Conservation (phyloP, 2,113 vertebrate genomes). For the Bos indicus region DNA sequence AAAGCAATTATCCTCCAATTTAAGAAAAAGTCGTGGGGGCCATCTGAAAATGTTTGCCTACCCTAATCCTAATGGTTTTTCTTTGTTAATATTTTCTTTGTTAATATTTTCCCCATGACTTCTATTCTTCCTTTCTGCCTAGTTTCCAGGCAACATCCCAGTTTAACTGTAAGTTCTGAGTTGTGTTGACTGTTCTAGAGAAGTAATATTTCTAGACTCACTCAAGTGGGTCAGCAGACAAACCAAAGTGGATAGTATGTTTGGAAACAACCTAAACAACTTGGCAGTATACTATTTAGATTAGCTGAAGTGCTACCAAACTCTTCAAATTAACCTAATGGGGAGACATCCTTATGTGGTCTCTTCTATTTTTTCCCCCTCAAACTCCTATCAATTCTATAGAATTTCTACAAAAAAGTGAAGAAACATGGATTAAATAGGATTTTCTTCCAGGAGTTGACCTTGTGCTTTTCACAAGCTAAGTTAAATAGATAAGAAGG, state of each 20-base stretch:
- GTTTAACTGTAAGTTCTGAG: neutral
- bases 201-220: neutral
- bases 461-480: neutral
- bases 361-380: neutral
- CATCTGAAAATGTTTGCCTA: neutral
- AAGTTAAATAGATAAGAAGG: neutral
- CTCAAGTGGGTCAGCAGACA: neutral
- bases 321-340: neutral
- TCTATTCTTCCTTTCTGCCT: neutral
- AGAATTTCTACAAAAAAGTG: neutral
- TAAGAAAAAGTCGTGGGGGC: neutral
- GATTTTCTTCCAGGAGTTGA: neutral
- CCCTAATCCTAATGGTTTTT: neutral
- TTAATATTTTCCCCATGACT: neutral
- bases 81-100: neutral
- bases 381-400: neutral
- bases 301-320: neutral
- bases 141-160: neutral
- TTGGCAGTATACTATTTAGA: neutral
- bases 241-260: neutral
- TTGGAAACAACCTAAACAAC: neutral
- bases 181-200: neutral
- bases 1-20: neutral
- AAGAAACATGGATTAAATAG: neutral
- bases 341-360: neutral